Percentiles rank a stretch among this genome's conserved stretches.
These are phyloP conservation scores for Nanorana parkeri DNA, from an alignment of 2,113 vertebrate genomes.

Conservation along the genomic window DNA sequence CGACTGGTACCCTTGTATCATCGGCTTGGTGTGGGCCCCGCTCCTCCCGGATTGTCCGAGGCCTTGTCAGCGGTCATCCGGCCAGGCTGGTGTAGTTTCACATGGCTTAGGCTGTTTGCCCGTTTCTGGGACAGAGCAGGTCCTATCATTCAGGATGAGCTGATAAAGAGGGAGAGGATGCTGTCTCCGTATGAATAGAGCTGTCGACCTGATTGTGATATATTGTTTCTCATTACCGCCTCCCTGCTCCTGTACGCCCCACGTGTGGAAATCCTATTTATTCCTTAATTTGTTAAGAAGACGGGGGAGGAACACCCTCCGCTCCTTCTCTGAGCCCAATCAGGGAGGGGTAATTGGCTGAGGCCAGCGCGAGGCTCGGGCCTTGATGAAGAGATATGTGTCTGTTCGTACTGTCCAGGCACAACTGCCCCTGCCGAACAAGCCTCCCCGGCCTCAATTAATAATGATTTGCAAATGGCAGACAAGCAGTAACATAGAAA, in stretches of 20 bases:
- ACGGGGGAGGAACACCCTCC: slow-evolving; percentile 67
- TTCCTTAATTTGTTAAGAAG: slow-evolving; percentile 98
- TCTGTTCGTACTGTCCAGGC: slow-evolving; percentile 78
- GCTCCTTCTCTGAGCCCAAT: slow-evolving; percentile 96
- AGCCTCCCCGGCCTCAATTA: slow-evolving; percentile 83
- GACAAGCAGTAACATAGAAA: slow-evolving; percentile 88
- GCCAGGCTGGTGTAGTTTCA: too few relatives aligned
- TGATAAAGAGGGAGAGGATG: slow-evolving; percentile 97
- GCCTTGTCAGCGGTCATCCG: too few relatives aligned
- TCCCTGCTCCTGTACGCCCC: slow-evolving; percentile 93
- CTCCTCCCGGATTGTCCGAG: too few relatives aligned
- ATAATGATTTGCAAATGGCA: slow-evolving; percentile 97
- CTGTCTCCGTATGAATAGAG: slow-evolving; percentile 95
- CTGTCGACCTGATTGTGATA: slow-evolving; percentile 99
- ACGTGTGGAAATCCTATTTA: slow-evolving; percentile 99
- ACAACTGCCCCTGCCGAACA: slow-evolving; percentile 75
- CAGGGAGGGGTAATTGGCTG: slow-evolving; percentile 97
- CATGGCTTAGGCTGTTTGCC: too few relatives aligned
- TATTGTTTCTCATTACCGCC: slow-evolving; percentile 99
- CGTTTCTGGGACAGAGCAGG: neutral
- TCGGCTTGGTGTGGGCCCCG: too few relatives aligned
- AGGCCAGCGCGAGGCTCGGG: slow-evolving; percentile 86
- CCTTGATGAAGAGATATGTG: slow-evolving; percentile 99
- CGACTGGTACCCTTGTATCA: too few relatives aligned
- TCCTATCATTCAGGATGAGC: slow-evolving; percentile 69